A percentile compares a stretch with the other conserved stretches of the same genome.
Conservation (phyloP, 2,888 invertebrate species). For the Drosophila engyochracea region DNA sequence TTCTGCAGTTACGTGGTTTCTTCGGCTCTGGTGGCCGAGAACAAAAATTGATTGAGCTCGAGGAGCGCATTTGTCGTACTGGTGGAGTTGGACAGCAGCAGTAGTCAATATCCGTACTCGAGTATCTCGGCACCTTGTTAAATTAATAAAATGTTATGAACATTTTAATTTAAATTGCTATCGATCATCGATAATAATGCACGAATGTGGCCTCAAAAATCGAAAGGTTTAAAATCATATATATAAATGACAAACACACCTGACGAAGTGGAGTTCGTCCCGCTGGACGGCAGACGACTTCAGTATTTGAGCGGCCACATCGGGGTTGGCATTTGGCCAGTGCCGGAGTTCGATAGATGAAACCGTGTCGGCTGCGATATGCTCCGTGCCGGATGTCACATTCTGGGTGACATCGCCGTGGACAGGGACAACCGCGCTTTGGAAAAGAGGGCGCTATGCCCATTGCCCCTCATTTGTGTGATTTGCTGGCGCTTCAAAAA, state of each 20-base stretch:
- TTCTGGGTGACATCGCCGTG: not conserved
- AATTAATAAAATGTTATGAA: not conserved
- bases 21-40: slow-evolving; percentile 2
- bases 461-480: slow-evolving; percentile 34
- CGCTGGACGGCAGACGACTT: not conserved
- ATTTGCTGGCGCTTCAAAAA: not conserved
- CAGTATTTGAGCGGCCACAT: not conserved
- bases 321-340: not conserved
- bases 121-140: not conserved
- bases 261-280: not conserved
- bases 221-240: not conserved
- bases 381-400: not conserved
- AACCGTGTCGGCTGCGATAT: slow-evolving; percentile 12
- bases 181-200: not conserved
- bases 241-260: not conserved
- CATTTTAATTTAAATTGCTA: not conserved
- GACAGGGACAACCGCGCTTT: not conserved
- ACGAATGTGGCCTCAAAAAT: not conserved
- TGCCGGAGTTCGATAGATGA: slow-evolving; percentile 30
- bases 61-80: not conserved
- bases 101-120: not conserved
- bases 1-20: not conserved
- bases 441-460: slow-evolving; percentile 14
- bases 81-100: not conserved
- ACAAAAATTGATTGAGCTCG: slow-evolving; percentile 1